phyloP scores from a whole-genome alignment of 1,140 invertebrate species.

The Drosophila santomea region DNA sequence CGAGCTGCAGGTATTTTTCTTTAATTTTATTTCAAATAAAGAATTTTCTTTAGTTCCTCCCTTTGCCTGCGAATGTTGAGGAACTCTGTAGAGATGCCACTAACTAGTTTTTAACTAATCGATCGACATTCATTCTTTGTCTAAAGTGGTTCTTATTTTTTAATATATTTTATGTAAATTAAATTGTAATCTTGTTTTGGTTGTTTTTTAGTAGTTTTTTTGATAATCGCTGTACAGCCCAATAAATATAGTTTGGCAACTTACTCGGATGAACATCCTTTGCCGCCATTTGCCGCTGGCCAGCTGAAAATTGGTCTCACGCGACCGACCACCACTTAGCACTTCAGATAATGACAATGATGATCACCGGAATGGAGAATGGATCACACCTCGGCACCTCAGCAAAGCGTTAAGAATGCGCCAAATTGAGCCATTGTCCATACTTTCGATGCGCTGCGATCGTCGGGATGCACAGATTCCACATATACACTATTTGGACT shows the following conservation, averaged over 20 bases:
- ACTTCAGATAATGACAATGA: conserved; percentile 50
- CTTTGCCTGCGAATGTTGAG: background rate
- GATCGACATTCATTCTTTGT: no score
- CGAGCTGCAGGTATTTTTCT: background rate
- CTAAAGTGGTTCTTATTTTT: no score
- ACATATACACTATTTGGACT: background rate
- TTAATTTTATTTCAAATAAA: background rate
- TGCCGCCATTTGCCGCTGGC: background rate
- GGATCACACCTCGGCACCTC: conserved; percentile 26
- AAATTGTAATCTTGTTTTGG: no score
- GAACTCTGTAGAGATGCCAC: background rate
- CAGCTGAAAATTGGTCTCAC: conserved; percentile 79
- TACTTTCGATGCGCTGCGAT: conserved; percentile 58
- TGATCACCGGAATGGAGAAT: conserved; percentile 34
- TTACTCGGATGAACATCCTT: background rate
- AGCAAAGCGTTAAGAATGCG: conserved; percentile 16
- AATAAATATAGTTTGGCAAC: no score
- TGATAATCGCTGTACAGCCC: background rate
- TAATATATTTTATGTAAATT: no score
- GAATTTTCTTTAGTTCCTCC: background rate
- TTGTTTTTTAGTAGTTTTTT: background rate
- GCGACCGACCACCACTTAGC: conserved; percentile 66
- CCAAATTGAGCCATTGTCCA: conserved; percentile 20
- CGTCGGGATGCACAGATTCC: conserved; percentile 7
- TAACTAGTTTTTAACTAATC: no score